Conservation (phyloP, 2,113 vertebrate species). For the Neolamprologus ventralis region DNA sequence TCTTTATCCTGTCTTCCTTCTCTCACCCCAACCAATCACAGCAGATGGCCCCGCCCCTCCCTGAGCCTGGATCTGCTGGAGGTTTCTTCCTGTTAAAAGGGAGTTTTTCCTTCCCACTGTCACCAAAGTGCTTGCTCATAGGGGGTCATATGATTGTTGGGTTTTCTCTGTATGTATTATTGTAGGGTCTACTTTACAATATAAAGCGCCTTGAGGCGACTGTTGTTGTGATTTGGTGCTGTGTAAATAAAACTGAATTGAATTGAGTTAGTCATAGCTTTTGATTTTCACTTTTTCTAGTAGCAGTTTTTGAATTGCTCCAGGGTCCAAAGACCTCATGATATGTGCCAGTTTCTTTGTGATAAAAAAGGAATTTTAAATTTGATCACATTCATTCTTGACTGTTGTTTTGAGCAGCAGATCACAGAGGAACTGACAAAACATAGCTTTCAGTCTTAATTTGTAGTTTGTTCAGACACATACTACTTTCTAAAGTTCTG, state of each 20-base stretch:
- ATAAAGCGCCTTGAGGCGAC: background rate
- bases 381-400: background rate
- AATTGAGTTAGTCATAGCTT: background rate
- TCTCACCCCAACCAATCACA: rapidly evolving
- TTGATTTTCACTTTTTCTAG: background rate
- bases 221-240: background rate
- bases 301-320: background rate
- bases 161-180: background rate
- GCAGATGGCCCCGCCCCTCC: background rate
- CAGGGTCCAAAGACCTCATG: background rate
- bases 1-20: background rate
- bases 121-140: rapidly evolving
- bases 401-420: background rate
- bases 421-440: background rate
- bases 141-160: background rate
- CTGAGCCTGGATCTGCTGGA: background rate
- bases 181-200: background rate
- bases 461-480: background rate
- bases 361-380: background rate
- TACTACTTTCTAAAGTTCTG: background rate
- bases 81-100: background rate
- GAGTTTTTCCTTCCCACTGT: too few relatives aligned
- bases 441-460: background rate
- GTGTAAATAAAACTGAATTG: background rate
- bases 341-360: background rate